Percentiles rank a stretch among this genome's conserved stretches.
phyloP scores from a whole-genome alignment of 2,113 vertebrate genomes.

The Archocentrus centrarchus region DNA sequence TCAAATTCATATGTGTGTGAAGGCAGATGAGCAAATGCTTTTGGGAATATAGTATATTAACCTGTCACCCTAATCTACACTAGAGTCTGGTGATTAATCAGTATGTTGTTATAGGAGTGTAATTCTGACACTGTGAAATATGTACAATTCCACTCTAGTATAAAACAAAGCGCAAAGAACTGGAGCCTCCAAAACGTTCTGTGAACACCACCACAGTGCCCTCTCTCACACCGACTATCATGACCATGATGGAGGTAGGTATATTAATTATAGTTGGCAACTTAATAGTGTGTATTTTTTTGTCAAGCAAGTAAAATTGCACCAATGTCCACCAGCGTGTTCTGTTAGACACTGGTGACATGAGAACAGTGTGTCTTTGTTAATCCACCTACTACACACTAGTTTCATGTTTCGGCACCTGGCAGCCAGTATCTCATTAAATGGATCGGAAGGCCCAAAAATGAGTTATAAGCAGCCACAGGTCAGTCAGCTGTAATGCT shows the following conservation, averaged over 20 bases:
- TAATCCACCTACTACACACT: not conserved
- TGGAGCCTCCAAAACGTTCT: conserved; percentile 63
- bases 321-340: not conserved
- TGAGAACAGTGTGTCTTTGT: conserved; percentile 10
- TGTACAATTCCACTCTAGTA: conserved; percentile 81
- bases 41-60: not conserved
- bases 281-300: not conserved
- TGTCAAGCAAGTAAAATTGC: not conserved
- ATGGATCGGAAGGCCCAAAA: conserved; percentile 23
- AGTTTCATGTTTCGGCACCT: conserved; percentile 33
- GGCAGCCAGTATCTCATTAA: conserved; percentile 5
- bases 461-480: conserved; percentile 12
- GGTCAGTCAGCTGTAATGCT: conserved; percentile 23
- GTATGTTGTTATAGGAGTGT: fast-evolving
- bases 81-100: not conserved
- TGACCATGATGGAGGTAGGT: conserved; percentile 74
- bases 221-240: conserved; percentile 71
- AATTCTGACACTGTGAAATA: not conserved
- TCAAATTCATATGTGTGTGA: too few species aligned
- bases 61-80: not conserved
- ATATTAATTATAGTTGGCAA: fast-evolving
- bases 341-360: not conserved
- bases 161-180: conserved; percentile 92
- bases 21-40: too few species aligned
- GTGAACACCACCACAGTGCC: conserved; percentile 70